A percentile compares a stretch with the other conserved stretches of the same genome.
These are phyloP conservation scores for Toxotes lorentzi DNA, from an alignment of 2,797 vertebrate genomes.

Conservation along the genomic window DNA sequence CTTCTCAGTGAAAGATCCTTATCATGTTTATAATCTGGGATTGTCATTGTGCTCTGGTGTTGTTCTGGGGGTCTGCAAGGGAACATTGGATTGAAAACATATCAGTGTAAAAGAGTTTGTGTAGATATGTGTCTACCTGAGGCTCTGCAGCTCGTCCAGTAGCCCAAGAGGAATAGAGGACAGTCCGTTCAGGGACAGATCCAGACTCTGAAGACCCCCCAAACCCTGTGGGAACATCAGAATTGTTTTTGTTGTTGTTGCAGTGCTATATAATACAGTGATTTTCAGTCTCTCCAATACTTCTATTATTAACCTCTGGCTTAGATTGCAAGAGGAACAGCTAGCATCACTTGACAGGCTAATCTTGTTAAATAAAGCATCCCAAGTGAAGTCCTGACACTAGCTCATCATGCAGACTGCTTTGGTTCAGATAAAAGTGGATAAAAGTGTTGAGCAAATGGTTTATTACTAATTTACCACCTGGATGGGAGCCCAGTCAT, in stretches of 20 bases:
- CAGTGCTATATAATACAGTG: no score
- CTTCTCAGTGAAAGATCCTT: neutral
- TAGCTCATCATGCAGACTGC: slow-evolving; percentile 34
- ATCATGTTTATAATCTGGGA: neutral
- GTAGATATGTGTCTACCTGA: slow-evolving; percentile 77
- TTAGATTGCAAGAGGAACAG: neutral
- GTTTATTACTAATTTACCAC: slow-evolving; percentile 60
- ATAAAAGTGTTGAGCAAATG: slow-evolving; percentile 56
- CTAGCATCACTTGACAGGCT: slow-evolving; percentile 6
- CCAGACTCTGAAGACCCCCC: slow-evolving; percentile 89
- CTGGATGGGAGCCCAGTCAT: slow-evolving; percentile 51
- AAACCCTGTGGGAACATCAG: slow-evolving; percentile 82
- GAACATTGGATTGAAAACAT: slow-evolving; percentile 9
- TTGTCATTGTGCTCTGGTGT: neutral
- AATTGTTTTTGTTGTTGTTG: neutral
- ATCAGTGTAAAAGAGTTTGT: neutral
- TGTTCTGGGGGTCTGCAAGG: slow-evolving; percentile 9
- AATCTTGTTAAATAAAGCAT: slow-evolving; percentile 35
- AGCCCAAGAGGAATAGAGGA: slow-evolving; percentile 91
- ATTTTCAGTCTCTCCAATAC: neutral
- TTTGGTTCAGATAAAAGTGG: slow-evolving; percentile 46
- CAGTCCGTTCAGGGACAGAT: slow-evolving; percentile 95
- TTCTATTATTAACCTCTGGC: neutral
- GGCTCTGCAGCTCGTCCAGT: slow-evolving; percentile 90
- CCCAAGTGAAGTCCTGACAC: slow-evolving; percentile 40